Base-by-base conservation (phyloP, 2,797 vertebrate species). In the Typhlichthys subterraneus region DNA sequence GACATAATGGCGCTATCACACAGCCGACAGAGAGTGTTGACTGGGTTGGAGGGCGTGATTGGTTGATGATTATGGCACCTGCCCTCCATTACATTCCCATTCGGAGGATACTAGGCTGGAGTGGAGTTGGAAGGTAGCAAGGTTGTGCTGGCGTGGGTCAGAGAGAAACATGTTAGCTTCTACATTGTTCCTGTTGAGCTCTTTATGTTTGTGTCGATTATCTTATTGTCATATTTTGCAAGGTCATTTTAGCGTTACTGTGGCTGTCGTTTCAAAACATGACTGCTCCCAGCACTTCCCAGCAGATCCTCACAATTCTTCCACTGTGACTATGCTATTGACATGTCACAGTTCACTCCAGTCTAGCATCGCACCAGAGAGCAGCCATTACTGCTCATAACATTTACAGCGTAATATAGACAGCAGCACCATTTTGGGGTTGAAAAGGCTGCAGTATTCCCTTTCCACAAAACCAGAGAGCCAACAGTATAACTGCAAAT, bases 401-500 rank as follows among this genome's bases (percentile, higher is more conserved):
- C 66, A 77, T 58, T 73, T 74, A 67, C 57, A 66, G 75, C 81
- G 74, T 53, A 60, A 88, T 73, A 81, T 76, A 63, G 64, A 76
- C 69, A 82, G 75, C 78, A 82, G 75, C 81, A 80, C 71, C 73
- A 76, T 61, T 59, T 73, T 83, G 72, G 75, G 53, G n/a, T 19
- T 12, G 72, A 55, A 78, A 83, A 84, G 89, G 90, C 63, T 92
- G 91, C 91, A 92, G 72, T 89, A 87, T 88, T 87, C 87, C 88
- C 56, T 73, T 87, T 85, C 74, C 75, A 78, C 75, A 61, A 65
- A 71, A 53, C 57, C 72, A 72, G 57, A 77, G 74, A 79, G 73
- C 76, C 69, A 75, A 76, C 70, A 70, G 59, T 65, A 76, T n/a
- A 49, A 7, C 52, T 12, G 29, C 53, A 17, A 5, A 11, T 7